Base-by-base conservation (phyloP, 2,888 invertebrate species). In the Athalia rosae region DNA sequence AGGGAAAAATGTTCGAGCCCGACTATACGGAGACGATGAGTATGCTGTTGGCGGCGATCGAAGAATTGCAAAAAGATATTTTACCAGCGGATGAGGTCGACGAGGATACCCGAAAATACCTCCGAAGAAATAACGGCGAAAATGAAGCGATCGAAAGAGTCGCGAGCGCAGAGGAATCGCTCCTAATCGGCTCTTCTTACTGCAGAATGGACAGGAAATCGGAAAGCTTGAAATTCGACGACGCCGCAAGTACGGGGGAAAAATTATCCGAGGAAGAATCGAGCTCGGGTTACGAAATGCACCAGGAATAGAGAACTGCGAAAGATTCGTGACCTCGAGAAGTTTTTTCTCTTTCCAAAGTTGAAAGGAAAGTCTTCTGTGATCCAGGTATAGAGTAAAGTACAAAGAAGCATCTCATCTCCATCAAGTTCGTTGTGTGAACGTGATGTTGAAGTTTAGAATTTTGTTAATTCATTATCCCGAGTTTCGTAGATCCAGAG, bases 1-100 rank as follows among this genome's bases (percentile, higher is more conserved):
- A 92, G 81, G 95, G 94, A 0, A 93, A 92, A 88, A 93, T 94
- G 93, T 92, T 94, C 77, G 93, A 94, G 85, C 94, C 94, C 0
- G 93, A 94, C 53, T 93, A 92, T 85, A 93, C 92, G 79, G 88
- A 92, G 50, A 91, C 92, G 83, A 93, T 93, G 41, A 92, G 92
- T 81, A 89, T 86, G 76, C 79, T 92, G 9, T 81, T 93, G 79
- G 91, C 91, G 28, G 91, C 91, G 81, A 91, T 92, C 11, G 91
- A 91, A 82, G 88, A 91, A 73, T 85, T 92, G 9, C 91, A 92
- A 78, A 89, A 90, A 8, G 89, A 84, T 8, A 76, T 85, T 9
- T 77, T 86, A 41, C 81, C 83, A 3, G 15, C 15, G 6, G 63
- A 69, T 4, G 82, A 82, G 53, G 50, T 83, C 48, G 78, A 81